Conservation (phyloP, 2,113 vertebrate genomes). For the Nycticebus coucang region DNA sequence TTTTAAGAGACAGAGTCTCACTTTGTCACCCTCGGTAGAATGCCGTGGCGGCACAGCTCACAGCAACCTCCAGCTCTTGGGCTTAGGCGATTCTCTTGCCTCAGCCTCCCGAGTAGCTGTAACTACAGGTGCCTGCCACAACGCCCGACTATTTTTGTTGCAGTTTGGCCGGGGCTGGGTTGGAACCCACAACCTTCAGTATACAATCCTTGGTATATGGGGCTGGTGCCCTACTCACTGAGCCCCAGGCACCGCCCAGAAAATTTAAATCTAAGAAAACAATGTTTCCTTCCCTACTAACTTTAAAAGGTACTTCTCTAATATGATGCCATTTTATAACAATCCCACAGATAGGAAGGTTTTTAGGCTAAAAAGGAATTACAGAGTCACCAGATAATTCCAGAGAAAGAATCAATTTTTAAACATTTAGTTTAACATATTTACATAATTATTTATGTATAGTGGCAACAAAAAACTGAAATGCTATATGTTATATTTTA, state of each 20-base stretch:
- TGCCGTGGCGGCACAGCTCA: no score
- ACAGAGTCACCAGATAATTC: constrained; percentile 73
- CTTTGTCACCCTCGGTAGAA: no score
- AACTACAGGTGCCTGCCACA: no score
- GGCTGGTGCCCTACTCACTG: no score
- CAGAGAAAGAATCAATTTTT: constrained; percentile 51
- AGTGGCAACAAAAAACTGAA: constrained; percentile 30
- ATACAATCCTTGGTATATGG: no score
- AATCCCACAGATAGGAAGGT: constrained; percentile 55
- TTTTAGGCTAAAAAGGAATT: constrained; percentile 73
- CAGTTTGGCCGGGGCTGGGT: no score
- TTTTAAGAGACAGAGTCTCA: no score
- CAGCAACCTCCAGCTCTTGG: no score
- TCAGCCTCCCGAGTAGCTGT: no score
- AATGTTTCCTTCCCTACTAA: background rate
- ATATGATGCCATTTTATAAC: constrained; percentile 39
- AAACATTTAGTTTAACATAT: constrained; percentile 69
- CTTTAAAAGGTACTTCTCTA: constrained; percentile 57
- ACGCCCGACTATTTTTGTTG: no score
- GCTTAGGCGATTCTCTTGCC: no score
- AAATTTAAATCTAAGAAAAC: constrained; percentile 46
- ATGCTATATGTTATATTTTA: background rate
- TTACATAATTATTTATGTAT: constrained; percentile 35
- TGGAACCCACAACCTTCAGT: no score
- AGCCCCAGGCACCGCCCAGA: background rate